Evolutionary conservation across 2,888 invertebrate species (phyloP), one percentile per base, ranked within the genome.

Genomic region (Leptogaster cylindrica): DNA sequence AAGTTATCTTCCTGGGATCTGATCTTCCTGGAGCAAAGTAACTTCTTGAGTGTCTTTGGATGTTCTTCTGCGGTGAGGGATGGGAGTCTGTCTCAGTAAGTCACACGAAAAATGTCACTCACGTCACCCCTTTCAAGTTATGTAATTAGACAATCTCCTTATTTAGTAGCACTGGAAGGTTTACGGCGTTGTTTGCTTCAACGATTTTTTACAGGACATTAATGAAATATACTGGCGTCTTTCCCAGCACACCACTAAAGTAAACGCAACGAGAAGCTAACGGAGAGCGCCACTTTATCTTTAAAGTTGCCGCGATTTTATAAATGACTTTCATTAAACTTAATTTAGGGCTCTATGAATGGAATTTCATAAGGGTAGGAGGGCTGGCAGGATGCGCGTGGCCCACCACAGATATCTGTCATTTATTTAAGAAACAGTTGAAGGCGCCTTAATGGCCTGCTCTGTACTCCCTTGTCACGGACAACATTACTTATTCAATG

Each of bases 261-360:
- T 16, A 31, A 16, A 25, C 27, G 61, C 44, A 61, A 27, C 44
- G 23, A 27, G 20, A 27, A 12, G 50, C 1, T 3, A 23, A 36
- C 23, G 10, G 20, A 25, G n/a, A 14, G 18, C 39, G 18, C 44
- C 52, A 27, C 27, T 66, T 61, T 61, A 39, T 41, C 39, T 27
- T 66, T 52, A 52, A 44, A 66, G 41, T 52, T 41, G 52, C 51
- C 55, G 66, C 66, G 66, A 52, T 66, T 66, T 66, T 66, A 66
- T 66, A 66, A 66, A 66, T 66, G 41, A 44, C 66, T 66, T 66
- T 66, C 51, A 66, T 66, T 66, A 66, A 66, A 66, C 52, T 44
- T 52, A 66, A 66, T 66, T 65, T 66, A 66, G 41, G 66, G 52
- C 16, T 52, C 31, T 55, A 46, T 51, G 55, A 44, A 66, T 31